Percentiles rank a stretch among this genome's conserved stretches.
Conservation (phyloP, 2,113 vertebrate genomes). For the Otus sunia region DNA sequence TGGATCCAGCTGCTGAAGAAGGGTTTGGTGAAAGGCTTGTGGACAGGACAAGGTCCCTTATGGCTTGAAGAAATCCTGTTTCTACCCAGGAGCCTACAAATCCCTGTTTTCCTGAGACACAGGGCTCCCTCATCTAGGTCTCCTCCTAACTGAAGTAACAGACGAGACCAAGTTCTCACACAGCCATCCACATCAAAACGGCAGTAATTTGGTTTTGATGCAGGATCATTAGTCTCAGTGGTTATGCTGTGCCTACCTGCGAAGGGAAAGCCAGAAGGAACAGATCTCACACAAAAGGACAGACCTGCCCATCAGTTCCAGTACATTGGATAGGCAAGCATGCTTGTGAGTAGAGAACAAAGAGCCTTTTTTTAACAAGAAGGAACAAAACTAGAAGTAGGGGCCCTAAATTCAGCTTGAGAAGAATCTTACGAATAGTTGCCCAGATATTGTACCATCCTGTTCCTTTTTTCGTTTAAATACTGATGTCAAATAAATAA, state of each 20-base stretch:
- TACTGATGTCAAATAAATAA: neutral
- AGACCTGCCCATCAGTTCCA: neutral
- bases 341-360: neutral
- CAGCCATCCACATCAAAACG: fast-evolving
- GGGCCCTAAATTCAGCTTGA: neutral
- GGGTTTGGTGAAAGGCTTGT: neutral
- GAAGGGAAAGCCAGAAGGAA: neutral
- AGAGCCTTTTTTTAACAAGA: neutral
- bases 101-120: neutral
- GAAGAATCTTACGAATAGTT: neutral
- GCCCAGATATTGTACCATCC: neutral
- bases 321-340: neutral
- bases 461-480: neutral
- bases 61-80: neutral
- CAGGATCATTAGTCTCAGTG: neutral
- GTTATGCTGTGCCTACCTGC: neutral
- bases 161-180: neutral
- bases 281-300: neutral
- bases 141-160: neutral
- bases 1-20: neutral
- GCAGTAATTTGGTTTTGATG: neutral
- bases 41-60: neutral
- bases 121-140: neutral
- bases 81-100: neutral
- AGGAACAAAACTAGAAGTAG: neutral